Evolutionary conservation across 2,888 invertebrate genomes (phyloP).

Genomic region (Selenia dentaria): DNA sequence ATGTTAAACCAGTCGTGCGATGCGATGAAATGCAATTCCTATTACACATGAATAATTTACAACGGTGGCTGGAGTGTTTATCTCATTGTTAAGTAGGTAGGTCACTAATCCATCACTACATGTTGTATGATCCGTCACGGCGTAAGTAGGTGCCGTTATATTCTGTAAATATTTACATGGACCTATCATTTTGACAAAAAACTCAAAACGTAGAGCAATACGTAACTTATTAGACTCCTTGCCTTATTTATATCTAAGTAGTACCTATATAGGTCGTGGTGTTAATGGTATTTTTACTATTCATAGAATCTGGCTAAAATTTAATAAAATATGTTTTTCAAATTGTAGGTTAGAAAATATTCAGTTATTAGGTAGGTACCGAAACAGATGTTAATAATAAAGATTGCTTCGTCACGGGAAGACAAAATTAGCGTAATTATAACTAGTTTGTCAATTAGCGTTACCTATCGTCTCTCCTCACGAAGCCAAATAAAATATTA

Average conservation of each 20-base stretch:
- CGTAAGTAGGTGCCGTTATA: too few species aligned
- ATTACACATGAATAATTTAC: background rate
- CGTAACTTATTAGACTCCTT: too few species aligned
- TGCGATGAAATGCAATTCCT: too few species aligned
- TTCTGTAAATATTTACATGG: too few species aligned
- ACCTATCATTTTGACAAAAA: too few species aligned
- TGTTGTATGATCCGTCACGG: background rate
- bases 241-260: background rate
- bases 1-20: constrained; percentile 9
- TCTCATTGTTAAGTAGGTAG: background rate
- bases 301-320: too few species aligned
- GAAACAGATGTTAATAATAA: background rate
- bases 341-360: too few species aligned
- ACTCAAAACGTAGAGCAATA: background rate
- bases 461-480: constrained; percentile 44
- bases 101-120: background rate
- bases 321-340: too few species aligned
- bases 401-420: constrained; percentile 1
- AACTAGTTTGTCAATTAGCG: constrained; percentile 38
- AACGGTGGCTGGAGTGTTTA: background rate
- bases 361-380: too few species aligned
- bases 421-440: constrained; percentile 9
- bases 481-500: constrained; percentile 37
- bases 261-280: background rate
- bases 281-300: too few species aligned